Base-by-base conservation (phyloP, 2,113 vertebrate species). In the Solenodon paradoxus region DNA sequence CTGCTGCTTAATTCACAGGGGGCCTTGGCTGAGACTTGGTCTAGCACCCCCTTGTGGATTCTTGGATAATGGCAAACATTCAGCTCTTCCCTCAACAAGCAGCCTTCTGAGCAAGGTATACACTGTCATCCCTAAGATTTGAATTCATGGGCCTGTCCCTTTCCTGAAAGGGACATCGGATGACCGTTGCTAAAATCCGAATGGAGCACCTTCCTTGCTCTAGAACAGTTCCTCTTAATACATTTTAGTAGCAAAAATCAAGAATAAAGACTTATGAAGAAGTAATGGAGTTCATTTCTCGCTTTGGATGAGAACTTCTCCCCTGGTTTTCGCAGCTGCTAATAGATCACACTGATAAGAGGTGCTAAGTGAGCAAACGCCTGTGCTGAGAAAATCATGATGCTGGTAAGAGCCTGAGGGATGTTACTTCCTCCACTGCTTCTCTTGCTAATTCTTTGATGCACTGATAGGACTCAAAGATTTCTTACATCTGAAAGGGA, bases 41-140 rank as follows among this genome's bases (percentile, higher is more conserved):
- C 95, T 90, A 69, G 81, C n/a, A 13, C 71, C 61, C 78, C 66
- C 77, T 90, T 61, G 66, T 97, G 92, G 84, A 55, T 19, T 38
- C 20, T 49, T 81, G 49, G 66, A 40, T 66, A 94, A 74, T 1
- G 85, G 80, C 51, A 63, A 81, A 30, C 28, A 9, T 57, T 63
- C 30, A 49, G 61, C 20, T 47, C 77, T 57, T 87, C 55, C 19
- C 28, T 40, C 83, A 5, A 7, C 1, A 49, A 51, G 75, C 45
- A 28, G 49, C 2, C 24, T 90, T 57, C 72, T 42, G 61, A 82
- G 26, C 9, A 53, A 42, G 35, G 22, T 38, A 1, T 7, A 16
- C 13, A 38, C 38, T 6, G 10, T 45, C 49, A 16, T 55, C 7
- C 19, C 40, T 71, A 13, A 59, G 63, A n/a, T 15, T 17, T 55